Conservation (phyloP, 2,888 invertebrate species). For the Drosophila paranaensis region DNA sequence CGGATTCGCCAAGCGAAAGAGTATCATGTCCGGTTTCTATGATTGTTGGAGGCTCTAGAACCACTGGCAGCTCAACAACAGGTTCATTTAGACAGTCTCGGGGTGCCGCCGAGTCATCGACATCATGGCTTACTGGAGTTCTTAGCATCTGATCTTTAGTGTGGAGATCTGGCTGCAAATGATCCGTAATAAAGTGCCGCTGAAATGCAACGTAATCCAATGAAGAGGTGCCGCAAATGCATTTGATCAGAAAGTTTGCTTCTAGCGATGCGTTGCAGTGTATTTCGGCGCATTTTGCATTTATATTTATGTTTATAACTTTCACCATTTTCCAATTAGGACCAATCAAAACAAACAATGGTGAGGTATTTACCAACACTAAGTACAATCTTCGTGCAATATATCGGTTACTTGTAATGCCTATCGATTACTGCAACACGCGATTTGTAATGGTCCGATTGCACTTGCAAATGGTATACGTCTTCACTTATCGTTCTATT, state of each 20-base stretch:
- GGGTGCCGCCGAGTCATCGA: no score
- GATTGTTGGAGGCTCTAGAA: not conserved
- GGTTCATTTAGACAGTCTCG: slow-evolving; percentile 25
- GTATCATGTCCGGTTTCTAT: slow-evolving; percentile 11
- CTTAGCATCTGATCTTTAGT: not conserved
- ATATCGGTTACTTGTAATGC: slow-evolving; percentile 17
- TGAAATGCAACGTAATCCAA: slow-evolving; percentile 47
- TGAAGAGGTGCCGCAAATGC: slow-evolving; percentile 52
- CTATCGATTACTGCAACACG: slow-evolving; percentile 47
- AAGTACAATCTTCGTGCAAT: not conserved
- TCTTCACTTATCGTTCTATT: slow-evolving; percentile 17
- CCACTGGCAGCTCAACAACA: slow-evolving; percentile 11
- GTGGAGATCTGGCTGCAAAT: slow-evolving; percentile 23
- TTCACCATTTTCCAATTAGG: slow-evolving; percentile 25
- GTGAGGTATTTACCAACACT: slow-evolving; percentile 16
- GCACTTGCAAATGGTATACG: slow-evolving; percentile 22
- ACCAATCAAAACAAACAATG: slow-evolving; percentile 12
- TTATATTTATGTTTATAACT: slow-evolving; percentile 21
- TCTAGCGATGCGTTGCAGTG: slow-evolving; percentile 40
- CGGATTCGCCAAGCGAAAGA: slow-evolving; percentile 14
- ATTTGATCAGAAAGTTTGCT: slow-evolving; percentile 51
- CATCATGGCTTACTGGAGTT: not conserved
- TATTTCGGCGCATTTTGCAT: slow-evolving; percentile 70
- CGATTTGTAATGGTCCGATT: slow-evolving; percentile 40
- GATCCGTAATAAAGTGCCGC: slow-evolving; percentile 50